phyloP scores from a whole-genome alignment of 2,113 vertebrate species.

The Meriones unguiculatus region DNA sequence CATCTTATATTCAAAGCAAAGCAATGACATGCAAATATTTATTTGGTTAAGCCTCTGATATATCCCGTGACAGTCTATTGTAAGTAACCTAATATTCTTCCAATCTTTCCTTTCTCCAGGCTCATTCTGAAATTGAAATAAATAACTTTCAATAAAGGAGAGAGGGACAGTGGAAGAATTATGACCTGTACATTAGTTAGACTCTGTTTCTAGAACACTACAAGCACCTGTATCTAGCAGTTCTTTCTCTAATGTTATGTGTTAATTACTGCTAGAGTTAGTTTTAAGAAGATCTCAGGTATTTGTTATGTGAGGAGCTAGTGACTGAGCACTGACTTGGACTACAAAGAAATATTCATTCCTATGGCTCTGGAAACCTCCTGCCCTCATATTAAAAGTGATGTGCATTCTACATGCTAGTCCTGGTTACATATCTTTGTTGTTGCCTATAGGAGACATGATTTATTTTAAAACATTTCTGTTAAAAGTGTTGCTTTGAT shows the following conservation, averaged over 20 bases:
- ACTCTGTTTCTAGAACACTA: not conserved
- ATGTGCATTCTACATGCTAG: not conserved
- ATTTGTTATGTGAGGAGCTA: too few relatives aligned
- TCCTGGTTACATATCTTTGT: not conserved
- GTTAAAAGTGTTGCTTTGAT: not conserved
- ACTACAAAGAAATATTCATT: not conserved
- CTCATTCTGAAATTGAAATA: not conserved
- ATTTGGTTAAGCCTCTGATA: not conserved
- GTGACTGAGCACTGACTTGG: not conserved
- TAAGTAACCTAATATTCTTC: not conserved
- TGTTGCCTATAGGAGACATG: not conserved
- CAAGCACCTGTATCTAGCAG: not conserved
- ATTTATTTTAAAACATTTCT: not conserved
- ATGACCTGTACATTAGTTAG: rapidly evolving
- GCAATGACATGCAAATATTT: not conserved
- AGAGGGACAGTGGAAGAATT: not conserved
- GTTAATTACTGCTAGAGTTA: not conserved
- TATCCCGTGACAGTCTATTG: not conserved
- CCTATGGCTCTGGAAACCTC: not conserved
- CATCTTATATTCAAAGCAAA: not conserved
- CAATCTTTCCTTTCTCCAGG: not conserved
- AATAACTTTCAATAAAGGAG: not conserved
- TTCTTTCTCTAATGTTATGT: not conserved
- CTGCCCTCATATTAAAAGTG: not conserved
- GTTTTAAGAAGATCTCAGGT: not conserved